phyloP scores from a whole-genome alignment of 2,888 invertebrate genomes.

The Acleris laterana region DNA sequence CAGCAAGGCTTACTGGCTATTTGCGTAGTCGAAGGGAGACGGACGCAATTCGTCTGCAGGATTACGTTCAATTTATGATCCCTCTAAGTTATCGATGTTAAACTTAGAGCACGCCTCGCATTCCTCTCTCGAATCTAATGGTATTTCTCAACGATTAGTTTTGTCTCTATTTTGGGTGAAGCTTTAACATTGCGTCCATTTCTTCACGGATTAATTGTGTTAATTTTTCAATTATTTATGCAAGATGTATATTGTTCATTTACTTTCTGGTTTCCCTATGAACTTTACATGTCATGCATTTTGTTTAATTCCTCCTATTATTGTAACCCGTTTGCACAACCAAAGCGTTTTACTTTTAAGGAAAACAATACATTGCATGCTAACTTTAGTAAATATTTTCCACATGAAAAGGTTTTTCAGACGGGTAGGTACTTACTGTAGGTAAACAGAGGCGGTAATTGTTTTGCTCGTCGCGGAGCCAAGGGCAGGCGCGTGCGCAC shows the following conservation, averaged over 20 bases:
- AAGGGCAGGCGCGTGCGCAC: constrained; percentile 18
- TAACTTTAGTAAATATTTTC: constrained; percentile 3
- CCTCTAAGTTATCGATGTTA: constrained; percentile 48
- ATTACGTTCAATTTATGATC: constrained; percentile 60
- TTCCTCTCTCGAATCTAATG: constrained; percentile 27
- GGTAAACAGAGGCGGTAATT: constrained; percentile 22
- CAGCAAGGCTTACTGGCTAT: constrained; percentile 55
- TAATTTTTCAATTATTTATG: no score
- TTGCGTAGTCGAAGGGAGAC: constrained; percentile 53
- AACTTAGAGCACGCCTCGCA: constrained; percentile 42
- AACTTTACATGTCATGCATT: no score
- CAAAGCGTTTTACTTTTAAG: not conserved
- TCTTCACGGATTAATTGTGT: not conserved
- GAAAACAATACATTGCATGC: no score
- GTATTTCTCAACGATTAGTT: constrained; percentile 22
- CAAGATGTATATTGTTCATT: no score
- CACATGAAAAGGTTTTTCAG: not conserved
- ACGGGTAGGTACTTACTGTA: not conserved
- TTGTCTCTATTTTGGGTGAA: constrained; percentile 1
- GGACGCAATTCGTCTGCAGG: constrained; percentile 52
- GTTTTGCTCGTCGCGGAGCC: constrained; percentile 10
- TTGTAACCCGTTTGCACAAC: no score
- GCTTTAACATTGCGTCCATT: constrained; percentile 16
- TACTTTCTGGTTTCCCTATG: not conserved
- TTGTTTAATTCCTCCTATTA: no score